A percentile compares a stretch with the other conserved stretches of the same genome.
Evolutionary conservation across 1,140 invertebrate genomes (phyloP).

Genomic region (Sesamia nonagrioides): DNA sequence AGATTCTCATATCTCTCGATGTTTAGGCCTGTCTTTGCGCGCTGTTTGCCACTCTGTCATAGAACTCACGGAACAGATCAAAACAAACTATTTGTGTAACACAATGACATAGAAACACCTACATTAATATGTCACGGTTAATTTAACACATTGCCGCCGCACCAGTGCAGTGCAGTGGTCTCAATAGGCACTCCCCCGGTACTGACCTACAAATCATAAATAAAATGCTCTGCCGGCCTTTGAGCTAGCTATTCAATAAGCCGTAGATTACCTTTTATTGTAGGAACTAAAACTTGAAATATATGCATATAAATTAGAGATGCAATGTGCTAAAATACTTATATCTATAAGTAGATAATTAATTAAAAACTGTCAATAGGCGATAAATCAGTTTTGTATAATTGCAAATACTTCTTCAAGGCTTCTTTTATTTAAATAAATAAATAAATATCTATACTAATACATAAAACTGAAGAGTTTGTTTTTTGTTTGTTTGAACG

Average conservation of each 20-base stretch:
- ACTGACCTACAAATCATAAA: slow-evolving; percentile 44
- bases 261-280: background rate
- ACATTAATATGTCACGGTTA: slow-evolving; percentile 27
- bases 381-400: background rate
- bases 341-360: background rate
- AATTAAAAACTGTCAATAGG: background rate
- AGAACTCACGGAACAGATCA: background rate
- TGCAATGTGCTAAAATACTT: background rate
- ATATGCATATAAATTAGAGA: background rate
- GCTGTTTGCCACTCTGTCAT: background rate
- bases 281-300: background rate
- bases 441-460: no score
- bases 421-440: no score
- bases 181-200: slow-evolving; percentile 19
- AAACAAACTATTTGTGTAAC: background rate
- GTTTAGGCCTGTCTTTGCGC: no score
- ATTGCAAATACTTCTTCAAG: no score
- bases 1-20: no score
- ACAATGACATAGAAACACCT: slow-evolving; percentile 20
- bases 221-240: slow-evolving; percentile 14
- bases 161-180: slow-evolving; percentile 4
- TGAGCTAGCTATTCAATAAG: slow-evolving; percentile 4
- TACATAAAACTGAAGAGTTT: no score
- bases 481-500: no score
- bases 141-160: slow-evolving; percentile 25